Conservation (phyloP, 1,140 invertebrate species). For the Oedothorax gibbosus region DNA sequence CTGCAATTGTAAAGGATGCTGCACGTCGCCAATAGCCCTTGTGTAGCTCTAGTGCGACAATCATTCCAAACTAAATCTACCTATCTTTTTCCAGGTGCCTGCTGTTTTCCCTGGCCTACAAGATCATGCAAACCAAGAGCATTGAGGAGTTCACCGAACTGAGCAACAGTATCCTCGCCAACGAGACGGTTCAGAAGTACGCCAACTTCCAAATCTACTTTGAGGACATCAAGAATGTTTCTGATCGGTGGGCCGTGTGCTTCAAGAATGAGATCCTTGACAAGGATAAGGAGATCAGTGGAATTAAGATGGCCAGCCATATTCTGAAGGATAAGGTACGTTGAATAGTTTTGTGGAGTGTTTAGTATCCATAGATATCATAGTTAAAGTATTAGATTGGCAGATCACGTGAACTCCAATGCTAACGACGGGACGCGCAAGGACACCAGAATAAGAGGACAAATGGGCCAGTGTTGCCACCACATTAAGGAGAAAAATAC, state of each 20-base stretch:
- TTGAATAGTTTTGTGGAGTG: not conserved
- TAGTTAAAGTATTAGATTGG: too few relatives aligned
- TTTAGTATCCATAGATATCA: too few relatives aligned
- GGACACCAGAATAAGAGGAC: too few relatives aligned
- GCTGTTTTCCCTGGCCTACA: conserved; percentile 53
- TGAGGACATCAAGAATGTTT: conserved; percentile 39
- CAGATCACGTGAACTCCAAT: too few relatives aligned
- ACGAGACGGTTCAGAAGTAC: conserved; percentile 54
- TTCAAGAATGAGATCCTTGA: conserved; percentile 58
- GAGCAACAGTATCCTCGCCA: not conserved
- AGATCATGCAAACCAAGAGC: conserved; percentile 49
- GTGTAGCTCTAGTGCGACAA: too few relatives aligned
- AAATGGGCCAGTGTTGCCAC: too few relatives aligned
- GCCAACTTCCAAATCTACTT: conserved; percentile 30
- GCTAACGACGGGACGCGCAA: too few relatives aligned
- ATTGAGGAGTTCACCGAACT: conserved; percentile 42
- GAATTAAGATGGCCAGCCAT: conserved; percentile 55
- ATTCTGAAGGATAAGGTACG: conserved; percentile 40
- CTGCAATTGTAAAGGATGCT: too few relatives aligned
- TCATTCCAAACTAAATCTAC: too few relatives aligned
- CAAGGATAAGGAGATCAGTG: conserved; percentile 51
- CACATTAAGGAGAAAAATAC: too few relatives aligned
- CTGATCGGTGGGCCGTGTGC: conserved; percentile 50
- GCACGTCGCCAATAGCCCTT: too few relatives aligned
- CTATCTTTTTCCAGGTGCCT: not conserved